phyloP scores from a whole-genome alignment of 2,113 vertebrate species.

The Dasyprocta punctata region DNA sequence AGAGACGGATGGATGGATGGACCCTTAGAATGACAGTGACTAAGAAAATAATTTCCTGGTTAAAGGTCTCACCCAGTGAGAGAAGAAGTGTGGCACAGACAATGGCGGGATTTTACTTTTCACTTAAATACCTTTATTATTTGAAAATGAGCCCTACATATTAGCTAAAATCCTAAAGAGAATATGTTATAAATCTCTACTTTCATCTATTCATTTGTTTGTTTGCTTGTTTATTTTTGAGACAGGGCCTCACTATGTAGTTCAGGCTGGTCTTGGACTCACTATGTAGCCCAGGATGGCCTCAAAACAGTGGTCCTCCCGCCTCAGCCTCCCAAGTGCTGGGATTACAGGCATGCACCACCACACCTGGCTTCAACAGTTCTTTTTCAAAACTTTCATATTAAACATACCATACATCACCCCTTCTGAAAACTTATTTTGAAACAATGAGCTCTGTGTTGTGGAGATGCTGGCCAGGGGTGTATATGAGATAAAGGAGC shows the following conservation, averaged over 20 bases:
- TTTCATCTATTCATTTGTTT: neutral
- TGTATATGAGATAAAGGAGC: neutral
- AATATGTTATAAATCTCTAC: neutral
- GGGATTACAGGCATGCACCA: neutral
- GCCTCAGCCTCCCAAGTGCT: neutral
- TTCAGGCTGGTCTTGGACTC: neutral
- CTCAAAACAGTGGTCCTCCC: neutral
- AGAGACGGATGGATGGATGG: neutral
- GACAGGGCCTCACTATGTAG: neutral
- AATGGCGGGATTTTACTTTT: neutral
- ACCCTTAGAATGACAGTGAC: neutral
- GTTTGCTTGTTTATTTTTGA: neutral
- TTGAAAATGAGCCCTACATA: neutral
- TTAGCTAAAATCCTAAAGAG: conserved; percentile 29
- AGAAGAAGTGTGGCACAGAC: neutral
- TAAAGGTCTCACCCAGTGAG: neutral
- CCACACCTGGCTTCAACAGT: neutral
- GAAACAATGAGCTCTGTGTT: neutral
- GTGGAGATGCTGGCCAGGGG: neutral
- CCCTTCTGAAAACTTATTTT: neutral
- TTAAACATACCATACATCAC: neutral
- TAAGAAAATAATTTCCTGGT: neutral
- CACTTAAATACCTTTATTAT: neutral
- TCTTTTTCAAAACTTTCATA: neutral
- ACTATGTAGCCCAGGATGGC: neutral